Base-by-base conservation (phyloP, 2,797 vertebrate genomes). In the Ateles fusciceps region DNA sequence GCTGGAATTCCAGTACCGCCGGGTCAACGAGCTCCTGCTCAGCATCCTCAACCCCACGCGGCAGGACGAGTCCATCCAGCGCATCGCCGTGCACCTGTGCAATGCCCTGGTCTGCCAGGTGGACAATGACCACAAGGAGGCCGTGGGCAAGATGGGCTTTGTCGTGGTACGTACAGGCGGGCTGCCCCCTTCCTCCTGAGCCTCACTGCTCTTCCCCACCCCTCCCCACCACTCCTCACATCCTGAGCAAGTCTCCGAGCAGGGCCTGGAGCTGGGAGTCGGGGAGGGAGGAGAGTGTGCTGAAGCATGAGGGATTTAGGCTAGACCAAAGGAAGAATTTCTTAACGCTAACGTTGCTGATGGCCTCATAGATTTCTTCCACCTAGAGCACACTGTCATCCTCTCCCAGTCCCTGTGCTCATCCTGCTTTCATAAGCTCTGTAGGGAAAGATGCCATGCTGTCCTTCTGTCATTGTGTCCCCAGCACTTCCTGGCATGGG, bases 141-240 rank as follows among this genome's bases (percentile, higher is more conserved):
- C 99, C 0, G 99, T 99, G 95, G 99, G 99, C 74, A 99, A 99
- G 99, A 99, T 99, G 99, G 99, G 99, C 52, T 99, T 99, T 55
- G 99, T 99, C 12, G 99, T 99, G 99, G 99, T 99, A 97, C 86
- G 98, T 98, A 90, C 9, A 5, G 86, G 61, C 19, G 21, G 24
- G 80, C 57, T 74, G 24, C 7, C 8, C 61, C 15, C 55, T 36
- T 8, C 52, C 76, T 42, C 15, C 24, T 74, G 39, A 42, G 11
- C 79, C 44, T 44, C 13, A 48, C n/a, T 61, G 48, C 52, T 59
- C 42, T 44, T 52, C 21, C 26, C 83, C 28, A 61, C 85, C 26
- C 90, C 79, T 30, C 12, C 57, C 59, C 28, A 61, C 28, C 59
- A 61, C 59, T 61, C 28, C 59, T 64, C 36, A n/a, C 24, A 21